phyloP scores from a whole-genome alignment of 2,113 vertebrate species.

The Aspiorhynchus laticeps region DNA sequence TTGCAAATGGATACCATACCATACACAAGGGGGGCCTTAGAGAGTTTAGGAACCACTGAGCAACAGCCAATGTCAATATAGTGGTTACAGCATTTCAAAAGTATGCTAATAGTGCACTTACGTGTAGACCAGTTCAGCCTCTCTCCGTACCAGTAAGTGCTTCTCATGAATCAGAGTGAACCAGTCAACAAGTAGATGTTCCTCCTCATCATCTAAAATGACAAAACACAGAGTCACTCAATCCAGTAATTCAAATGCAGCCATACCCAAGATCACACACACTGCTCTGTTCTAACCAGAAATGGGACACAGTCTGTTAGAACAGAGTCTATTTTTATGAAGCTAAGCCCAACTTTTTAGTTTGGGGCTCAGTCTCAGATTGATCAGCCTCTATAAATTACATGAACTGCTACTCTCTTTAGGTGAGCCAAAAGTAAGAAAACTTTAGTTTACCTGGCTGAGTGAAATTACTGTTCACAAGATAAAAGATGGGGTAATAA shows the following conservation, averaged over 20 bases:
- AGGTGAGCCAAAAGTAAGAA: neutral
- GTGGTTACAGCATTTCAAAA: neutral
- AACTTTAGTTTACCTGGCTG: neutral
- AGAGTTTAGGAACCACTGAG: neutral
- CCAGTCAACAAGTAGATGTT: constrained; percentile 93
- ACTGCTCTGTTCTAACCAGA: neutral
- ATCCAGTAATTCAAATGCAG: neutral
- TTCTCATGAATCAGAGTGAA: constrained; percentile 98
- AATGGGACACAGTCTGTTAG: neutral
- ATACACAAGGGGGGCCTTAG: neutral
- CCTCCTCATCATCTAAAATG: constrained; percentile 85
- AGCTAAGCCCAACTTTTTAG: neutral
- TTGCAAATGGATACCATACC: neutral
- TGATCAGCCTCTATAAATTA: neutral
- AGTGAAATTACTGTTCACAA: neutral
- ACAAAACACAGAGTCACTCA: constrained; percentile 13
- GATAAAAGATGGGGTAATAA: neutral
- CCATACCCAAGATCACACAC: neutral
- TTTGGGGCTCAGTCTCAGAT: neutral
- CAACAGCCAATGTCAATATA: neutral
- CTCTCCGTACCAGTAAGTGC: constrained; percentile 89
- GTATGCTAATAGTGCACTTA: constrained; percentile 70
- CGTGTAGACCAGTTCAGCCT: constrained; percentile 97
- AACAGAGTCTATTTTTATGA: neutral
- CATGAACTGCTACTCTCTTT: neutral